Conservation (phyloP, 2,113 vertebrate species). For the Lonchura striata region DNA sequence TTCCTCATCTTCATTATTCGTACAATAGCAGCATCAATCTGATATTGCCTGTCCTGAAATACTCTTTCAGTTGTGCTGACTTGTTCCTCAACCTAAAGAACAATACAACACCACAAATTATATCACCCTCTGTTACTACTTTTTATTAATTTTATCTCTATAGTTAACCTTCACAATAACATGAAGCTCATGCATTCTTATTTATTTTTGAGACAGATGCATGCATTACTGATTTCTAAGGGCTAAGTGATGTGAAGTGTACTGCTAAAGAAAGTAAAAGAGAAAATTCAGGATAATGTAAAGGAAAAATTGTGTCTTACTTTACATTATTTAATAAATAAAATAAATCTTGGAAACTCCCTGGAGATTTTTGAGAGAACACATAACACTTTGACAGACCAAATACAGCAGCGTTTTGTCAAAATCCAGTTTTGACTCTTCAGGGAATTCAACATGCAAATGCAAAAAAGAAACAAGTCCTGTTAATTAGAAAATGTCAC, state of each 20-base stretch:
- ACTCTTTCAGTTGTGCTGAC: slow-evolving; percentile 92
- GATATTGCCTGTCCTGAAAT: slow-evolving; percentile 92
- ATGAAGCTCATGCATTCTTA: not conserved
- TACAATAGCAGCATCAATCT: slow-evolving; percentile 92
- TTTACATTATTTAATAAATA: not conserved
- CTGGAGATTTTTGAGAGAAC: not conserved
- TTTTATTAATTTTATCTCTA: not conserved
- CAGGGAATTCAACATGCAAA: not conserved
- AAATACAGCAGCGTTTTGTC: not conserved
- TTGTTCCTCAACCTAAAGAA: slow-evolving; percentile 88
- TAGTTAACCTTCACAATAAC: not conserved
- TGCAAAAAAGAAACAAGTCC: not conserved
- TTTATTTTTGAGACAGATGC: not conserved
- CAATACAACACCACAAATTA: not conserved
- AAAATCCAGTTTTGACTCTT: not conserved
- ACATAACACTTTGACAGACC: not conserved
- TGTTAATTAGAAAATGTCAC: not conserved
- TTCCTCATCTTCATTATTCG: slow-evolving; percentile 97
- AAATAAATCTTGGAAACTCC: not conserved
- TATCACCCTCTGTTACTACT: not conserved
- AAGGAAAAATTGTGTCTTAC: not conserved
- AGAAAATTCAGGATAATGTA: not conserved
- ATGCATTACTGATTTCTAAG: not conserved
- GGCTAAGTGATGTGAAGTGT: not conserved
- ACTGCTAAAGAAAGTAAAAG: not conserved